Evolutionary conservation across 64 coral and sea anemone species (phyloP).

Genomic region (Montipora sp.): DNA sequence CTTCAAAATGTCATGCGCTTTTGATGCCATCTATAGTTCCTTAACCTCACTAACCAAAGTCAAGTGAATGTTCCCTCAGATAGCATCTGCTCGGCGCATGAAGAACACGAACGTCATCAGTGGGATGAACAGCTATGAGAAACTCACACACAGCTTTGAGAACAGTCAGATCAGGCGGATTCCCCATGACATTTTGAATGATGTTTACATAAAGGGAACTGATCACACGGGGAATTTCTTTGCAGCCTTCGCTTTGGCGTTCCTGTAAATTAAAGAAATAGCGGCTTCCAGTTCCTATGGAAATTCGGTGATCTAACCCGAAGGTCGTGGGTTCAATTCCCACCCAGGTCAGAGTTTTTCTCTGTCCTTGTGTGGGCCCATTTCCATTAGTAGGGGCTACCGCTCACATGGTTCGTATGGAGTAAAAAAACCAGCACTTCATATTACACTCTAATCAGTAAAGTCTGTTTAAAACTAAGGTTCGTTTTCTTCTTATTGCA

Average conservation of each 20-base stretch:
- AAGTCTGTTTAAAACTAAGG: too few relatives aligned
- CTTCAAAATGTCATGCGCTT: neutral
- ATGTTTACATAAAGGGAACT: slow-evolving; percentile 91
- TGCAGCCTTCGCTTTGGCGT: slow-evolving; percentile 71
- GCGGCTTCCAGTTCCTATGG: neutral
- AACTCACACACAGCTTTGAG: slow-evolving; percentile 96
- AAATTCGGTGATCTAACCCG: too few relatives aligned
- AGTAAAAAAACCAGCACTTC: too few relatives aligned
- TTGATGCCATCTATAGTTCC: too few relatives aligned
- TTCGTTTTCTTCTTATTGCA: too few relatives aligned
- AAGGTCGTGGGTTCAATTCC: too few relatives aligned
- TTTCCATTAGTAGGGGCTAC: too few relatives aligned
- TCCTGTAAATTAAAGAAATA: slow-evolving; percentile 52
- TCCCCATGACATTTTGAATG: slow-evolving; percentile 89
- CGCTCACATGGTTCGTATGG: too few relatives aligned
- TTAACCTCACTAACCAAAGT: slow-evolving; percentile 45
- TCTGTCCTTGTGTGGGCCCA: too few relatives aligned
- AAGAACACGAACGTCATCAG: slow-evolving; percentile 74
- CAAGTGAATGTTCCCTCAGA: slow-evolving; percentile 71
- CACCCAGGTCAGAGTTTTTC: too few relatives aligned
- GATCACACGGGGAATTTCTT: slow-evolving; percentile 72
- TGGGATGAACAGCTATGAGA: slow-evolving; percentile 86
- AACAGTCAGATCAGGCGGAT: slow-evolving; percentile 77
- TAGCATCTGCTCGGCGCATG: slow-evolving; percentile 87
- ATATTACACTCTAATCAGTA: too few relatives aligned